Base-by-base conservation (phyloP, 2,888 invertebrate species). In the Acrobasis suavella region DNA sequence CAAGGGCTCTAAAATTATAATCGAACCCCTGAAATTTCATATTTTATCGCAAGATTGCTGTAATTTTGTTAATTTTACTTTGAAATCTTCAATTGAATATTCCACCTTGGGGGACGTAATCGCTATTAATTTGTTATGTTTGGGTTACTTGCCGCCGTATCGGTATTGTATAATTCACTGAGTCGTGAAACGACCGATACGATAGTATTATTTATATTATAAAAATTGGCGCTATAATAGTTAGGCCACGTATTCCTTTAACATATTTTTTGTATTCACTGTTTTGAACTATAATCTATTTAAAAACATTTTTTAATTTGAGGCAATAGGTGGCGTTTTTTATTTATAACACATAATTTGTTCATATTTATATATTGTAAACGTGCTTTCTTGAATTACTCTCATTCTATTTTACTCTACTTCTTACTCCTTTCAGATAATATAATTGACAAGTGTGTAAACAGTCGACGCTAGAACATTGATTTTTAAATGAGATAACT, bases 51-150 rank as follows among this genome's bases (percentile, higher is more conserved):
- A 15, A 37, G 37, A 54, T 32, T 12, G 54, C 7, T 37, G 37
- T 54, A 15, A 54, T 54, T 54, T 38, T 54, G 37, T 54, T 37
- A 38, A 54, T 32, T 54, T 37, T 38, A 38, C 54, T 54, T 54
- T 37, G 37, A 54, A 54, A 54, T 54, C 37, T 54, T 15, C 54
- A 54, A 38, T 54, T 54, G n/a, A 54, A 54, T 54, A 54, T 54
- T 37, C n/a, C 12, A 15, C 38, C 54, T 54, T 15, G 50, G n/a
- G n/a, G 37, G 37, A 51, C 54, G 54, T 54, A 54, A 54, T 54
- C 54, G 54, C 38, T 54, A 54, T 54, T 54, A 54, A 54, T 54
- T 54, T 54, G 54, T 54, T 54, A 37, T 32, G 32, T 54, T 54
- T 54, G 14, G n/a, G 32, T 3, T 52, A 14, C 38, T 54, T 38